Base-by-base conservation (phyloP, 2,888 invertebrate genomes). In the Drosophila tripunctata region DNA sequence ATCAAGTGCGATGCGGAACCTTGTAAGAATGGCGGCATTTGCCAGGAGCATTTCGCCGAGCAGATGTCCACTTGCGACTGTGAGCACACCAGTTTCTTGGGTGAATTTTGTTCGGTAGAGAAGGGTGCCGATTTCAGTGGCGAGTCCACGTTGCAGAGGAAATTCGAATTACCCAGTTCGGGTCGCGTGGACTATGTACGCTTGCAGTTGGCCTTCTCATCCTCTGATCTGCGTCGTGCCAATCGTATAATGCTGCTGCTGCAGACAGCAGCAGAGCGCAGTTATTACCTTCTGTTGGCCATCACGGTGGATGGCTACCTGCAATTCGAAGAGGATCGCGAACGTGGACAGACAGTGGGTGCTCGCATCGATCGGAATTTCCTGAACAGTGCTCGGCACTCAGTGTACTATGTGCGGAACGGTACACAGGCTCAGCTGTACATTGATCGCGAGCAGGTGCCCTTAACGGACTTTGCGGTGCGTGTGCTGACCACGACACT, bases 81-180 rank as follows among this genome's bases (percentile, higher is more conserved):
- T 78, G 96, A 96, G 79, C 94, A 96, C 66, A 97, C 97, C 0
- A 97, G 97, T 58, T 98, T 97, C 89, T 95, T 96, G 75, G 97
- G 97, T 10, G 96, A 97, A 79, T 94, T 95, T 82, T 97, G 97
- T 87, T 95, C 95, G 75, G 96, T 96, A 91, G 97, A 97, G 89
- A 96, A 96, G 89, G 97, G 96, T 0, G 97, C 97, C 0, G 96
- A 96, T 85, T 97, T 97, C 78, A 96, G 96, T 75, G 97, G 97
- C 0, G 96, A 96, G 88, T 96, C 97, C 14, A 95, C 95, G 65
- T 90, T 97, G 33, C 95, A 96, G 87, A 93, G 96, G 44, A 95
- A 95, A 83, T 96, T 96, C 89, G 93, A 94, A 4, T 90, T 96
- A 7, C 93, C 94, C 62, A 70, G 66, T 14, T 95, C 94, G 3